phyloP scores from a whole-genome alignment of 1,140 invertebrate genomes.

The Drosophila dunni region DNA sequence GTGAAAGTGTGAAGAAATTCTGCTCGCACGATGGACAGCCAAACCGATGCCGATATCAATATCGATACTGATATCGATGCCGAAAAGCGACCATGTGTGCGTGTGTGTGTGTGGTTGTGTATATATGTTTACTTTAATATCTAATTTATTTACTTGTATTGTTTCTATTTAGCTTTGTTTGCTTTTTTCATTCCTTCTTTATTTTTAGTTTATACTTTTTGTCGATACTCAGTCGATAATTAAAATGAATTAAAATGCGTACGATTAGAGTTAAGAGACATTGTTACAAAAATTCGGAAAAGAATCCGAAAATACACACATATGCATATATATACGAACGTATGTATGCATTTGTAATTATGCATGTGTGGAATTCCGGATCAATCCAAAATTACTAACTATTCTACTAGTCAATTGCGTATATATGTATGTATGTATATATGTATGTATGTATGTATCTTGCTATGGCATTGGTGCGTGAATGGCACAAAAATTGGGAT shows the following conservation, averaged over 20 bases:
- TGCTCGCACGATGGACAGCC: too few relatives aligned
- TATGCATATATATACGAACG: background rate
- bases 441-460: slow-evolving; percentile 9
- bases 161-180: too few relatives aligned
- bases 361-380: background rate
- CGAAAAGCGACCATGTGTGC: too few relatives aligned
- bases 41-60: background rate
- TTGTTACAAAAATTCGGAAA: too few relatives aligned
- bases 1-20: background rate
- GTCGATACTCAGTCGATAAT: too few relatives aligned
- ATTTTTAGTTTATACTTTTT: too few relatives aligned
- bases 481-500: slow-evolving; percentile 70
- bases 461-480: slow-evolving; percentile 68
- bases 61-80: too few relatives aligned
- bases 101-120: background rate
- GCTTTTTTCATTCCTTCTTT: too few relatives aligned
- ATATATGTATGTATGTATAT: background rate
- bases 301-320: slow-evolving; percentile 10
- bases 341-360: background rate
- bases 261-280: too few relatives aligned
- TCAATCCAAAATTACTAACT: slow-evolving; percentile 56
- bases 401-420: slow-evolving; percentile 42
- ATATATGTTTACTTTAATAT: background rate
- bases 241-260: too few relatives aligned
- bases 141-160: too few relatives aligned